These are phyloP conservation scores for Rugalucina vietnamica DNA, from an alignment of 2,888 invertebrate species.

Conservation along the genomic window DNA sequence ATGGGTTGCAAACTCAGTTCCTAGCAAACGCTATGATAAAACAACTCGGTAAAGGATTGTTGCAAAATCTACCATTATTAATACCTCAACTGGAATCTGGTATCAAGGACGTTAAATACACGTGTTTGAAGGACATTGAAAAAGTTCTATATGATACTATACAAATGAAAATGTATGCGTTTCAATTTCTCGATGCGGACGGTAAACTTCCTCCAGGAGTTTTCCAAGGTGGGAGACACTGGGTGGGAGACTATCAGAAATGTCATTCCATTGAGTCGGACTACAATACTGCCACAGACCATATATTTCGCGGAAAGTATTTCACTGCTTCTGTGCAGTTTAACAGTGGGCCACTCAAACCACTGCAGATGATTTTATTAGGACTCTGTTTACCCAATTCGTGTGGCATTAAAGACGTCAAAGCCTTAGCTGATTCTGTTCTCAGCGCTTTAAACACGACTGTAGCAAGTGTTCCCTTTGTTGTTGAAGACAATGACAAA, in stretches of 20 bases:
- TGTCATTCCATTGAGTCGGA: constrained; percentile 20
- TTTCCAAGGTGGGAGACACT: constrained; percentile 29
- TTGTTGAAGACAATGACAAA: neutral
- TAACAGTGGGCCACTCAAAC: neutral
- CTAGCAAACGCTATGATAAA: no score
- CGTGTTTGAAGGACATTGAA: constrained; percentile 44
- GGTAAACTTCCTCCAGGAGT: constrained; percentile 40
- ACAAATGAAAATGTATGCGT: neutral
- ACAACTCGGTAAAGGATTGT: no score
- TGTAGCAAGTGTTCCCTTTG: neutral
- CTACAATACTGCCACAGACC: constrained; percentile 11
- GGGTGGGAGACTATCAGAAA: constrained; percentile 47
- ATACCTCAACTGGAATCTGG: no score
- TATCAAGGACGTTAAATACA: no score
- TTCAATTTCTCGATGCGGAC: constrained; percentile 38
- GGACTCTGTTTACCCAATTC: neutral
- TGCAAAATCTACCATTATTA: no score
- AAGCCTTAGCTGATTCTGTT: neutral
- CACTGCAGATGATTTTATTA: neutral
- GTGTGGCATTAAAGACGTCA: neutral
- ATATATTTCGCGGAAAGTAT: constrained; percentile 40
- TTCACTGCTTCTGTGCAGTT: constrained; percentile 16
- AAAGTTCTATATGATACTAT: constrained; percentile 22
- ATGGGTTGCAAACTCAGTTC: no score
- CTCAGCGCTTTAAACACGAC: neutral